Evolutionary conservation across 2,888 invertebrate genomes (phyloP), one percentile per base, ranked within the genome.

Genomic region (Neoaliturus tenellus): DNA sequence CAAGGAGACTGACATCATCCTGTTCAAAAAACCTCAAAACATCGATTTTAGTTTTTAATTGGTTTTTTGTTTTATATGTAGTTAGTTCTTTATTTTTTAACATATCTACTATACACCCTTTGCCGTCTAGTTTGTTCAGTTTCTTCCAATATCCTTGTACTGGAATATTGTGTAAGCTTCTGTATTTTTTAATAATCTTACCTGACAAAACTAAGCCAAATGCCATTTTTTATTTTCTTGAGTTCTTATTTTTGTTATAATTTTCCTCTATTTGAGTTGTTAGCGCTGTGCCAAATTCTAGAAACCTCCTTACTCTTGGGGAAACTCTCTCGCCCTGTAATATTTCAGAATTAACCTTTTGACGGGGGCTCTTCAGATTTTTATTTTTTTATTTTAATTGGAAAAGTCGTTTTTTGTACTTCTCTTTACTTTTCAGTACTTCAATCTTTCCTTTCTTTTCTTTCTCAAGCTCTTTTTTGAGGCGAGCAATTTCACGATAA

Each of bases 381-480:
- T 80, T 58, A 14, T 12, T 58, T 20, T 58, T 55, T 80, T 80
- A 31, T 35, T 80, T 28, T n/a, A 80, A 35, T 6, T 58, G 80
- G 31, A n/a, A 20, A 58, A 58, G 23, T 55, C 58, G 12, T 20
- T 80, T 80, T n/a, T 80, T 80, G n/a, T 80, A 80, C 58, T 55
- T 80, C 10, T 80, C 25, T 20, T 80, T 80, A 39, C 58, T 80
- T 80, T 35, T 80, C n/a, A 10, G 55, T 5, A 80, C 6, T 55
- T 58, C 35, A 28, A 25, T 28, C 33, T 20, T 71, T 71, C 35
- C 41, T 12, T 28, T 71, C 71, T 71, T 71, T 12, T 10, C n/a
- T 71, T 71, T 71, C 8, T 71, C 31, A 2, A 80, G 58, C 28
- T 80, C 80, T 17, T 17, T 55, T 35, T 80, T 58, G 2, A 80